These are phyloP conservation scores for Halcyon badia DNA, from an alignment of 2,797 vertebrate species.

Conservation along the genomic window DNA sequence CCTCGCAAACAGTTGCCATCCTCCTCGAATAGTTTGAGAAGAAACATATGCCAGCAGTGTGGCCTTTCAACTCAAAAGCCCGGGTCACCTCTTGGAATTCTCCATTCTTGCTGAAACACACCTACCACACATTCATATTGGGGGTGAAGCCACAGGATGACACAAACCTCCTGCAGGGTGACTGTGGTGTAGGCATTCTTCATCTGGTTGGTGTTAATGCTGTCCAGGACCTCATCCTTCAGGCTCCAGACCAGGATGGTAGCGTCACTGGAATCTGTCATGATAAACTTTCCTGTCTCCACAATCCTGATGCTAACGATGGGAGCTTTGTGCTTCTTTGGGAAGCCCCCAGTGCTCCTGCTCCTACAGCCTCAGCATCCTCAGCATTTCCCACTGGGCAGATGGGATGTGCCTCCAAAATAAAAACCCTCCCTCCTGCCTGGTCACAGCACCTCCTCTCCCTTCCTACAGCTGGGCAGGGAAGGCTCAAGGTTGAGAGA, in stretches of 20 bases:
- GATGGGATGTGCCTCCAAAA: neutral
- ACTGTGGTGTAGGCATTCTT: too few relatives aligned
- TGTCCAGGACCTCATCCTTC: too few relatives aligned
- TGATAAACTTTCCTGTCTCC: too few relatives aligned
- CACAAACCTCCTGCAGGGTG: constrained; percentile 86
- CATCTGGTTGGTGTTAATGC: too few relatives aligned
- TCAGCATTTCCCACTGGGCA: neutral
- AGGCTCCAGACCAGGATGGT: too few relatives aligned
- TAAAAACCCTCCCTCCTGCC: neutral
- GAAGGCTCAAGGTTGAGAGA: neutral
- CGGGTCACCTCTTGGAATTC: constrained; percentile 91
- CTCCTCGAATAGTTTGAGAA: constrained; percentile 72
- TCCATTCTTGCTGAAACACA: constrained; percentile 89
- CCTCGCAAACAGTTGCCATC: too few relatives aligned
- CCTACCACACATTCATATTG: constrained; percentile 97
- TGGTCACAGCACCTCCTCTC: neutral
- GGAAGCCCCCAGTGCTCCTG: neutral
- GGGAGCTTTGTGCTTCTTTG: too few relatives aligned
- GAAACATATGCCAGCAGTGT: constrained; percentile 87
- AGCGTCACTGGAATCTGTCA: too few relatives aligned
- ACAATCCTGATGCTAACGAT: too few relatives aligned
- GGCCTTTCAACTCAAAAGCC: constrained; percentile 95
- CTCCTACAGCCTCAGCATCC: neutral
- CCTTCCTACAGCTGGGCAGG: neutral
- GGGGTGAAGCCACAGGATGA: constrained; percentile 95